These are phyloP conservation scores for Ariopsis seemanni DNA, from an alignment of 2,113 vertebrate species.

Conservation along the genomic window DNA sequence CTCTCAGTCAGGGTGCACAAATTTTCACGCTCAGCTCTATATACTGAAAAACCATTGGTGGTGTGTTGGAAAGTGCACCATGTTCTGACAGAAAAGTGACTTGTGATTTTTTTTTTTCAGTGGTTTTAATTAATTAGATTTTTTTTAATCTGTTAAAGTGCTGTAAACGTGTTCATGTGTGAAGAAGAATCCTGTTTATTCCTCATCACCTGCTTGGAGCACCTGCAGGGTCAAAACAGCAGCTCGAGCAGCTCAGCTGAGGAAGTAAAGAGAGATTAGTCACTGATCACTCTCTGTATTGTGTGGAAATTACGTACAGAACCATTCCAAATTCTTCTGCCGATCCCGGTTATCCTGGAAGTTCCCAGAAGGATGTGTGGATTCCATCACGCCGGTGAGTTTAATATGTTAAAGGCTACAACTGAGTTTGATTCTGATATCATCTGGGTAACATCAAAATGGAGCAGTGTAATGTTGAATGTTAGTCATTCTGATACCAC, in stretches of 20 bases:
- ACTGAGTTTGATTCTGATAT: not conserved
- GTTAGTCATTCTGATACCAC: not conserved
- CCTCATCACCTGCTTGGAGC: slow-evolving; percentile 4
- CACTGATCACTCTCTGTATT: slow-evolving; percentile 19
- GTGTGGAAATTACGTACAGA: slow-evolving; percentile 41
- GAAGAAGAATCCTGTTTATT: slow-evolving; percentile 54
- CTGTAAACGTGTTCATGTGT: slow-evolving; percentile 34
- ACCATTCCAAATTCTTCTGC: slow-evolving; percentile 40
- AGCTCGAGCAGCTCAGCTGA: slow-evolving; percentile 13
- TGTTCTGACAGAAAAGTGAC: not conserved
- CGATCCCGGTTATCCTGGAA: slow-evolving; percentile 49
- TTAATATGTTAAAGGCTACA: slow-evolving; percentile 34
- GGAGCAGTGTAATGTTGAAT: not conserved
- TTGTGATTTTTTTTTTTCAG: not conserved
- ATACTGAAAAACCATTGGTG: too few species aligned
- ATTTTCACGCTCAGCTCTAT: not conserved
- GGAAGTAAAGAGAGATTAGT: slow-evolving; percentile 54
- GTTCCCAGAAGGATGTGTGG: slow-evolving; percentile 50
- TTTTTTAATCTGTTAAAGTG: not conserved
- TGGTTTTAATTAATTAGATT: not conserved
- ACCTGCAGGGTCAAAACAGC: slow-evolving; percentile 47
- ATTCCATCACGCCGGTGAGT: slow-evolving; percentile 33
- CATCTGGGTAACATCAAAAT: not conserved
- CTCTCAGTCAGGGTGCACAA: not conserved
- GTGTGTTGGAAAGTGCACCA: not conserved